Evolutionary conservation across 2,888 invertebrate genomes (phyloP).

Genomic region (Cephus spinipes): DNA sequence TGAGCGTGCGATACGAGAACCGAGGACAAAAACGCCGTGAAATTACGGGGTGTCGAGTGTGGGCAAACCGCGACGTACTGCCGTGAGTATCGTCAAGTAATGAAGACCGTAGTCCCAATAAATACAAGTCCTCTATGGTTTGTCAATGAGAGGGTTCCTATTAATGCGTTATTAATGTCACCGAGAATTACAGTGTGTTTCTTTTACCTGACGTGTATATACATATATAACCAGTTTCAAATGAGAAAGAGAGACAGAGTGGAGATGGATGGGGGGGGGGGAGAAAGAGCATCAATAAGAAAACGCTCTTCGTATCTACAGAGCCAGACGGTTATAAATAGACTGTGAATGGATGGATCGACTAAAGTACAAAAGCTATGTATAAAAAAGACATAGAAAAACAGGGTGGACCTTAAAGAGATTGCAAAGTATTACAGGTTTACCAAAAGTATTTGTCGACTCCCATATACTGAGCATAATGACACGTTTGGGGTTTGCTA

Average conservation of each 20-base stretch:
- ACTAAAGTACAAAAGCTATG: too few relatives aligned
- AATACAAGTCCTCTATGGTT: constrained; percentile 7
- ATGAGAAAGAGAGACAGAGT: constrained; percentile 1
- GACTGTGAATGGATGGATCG: too few relatives aligned
- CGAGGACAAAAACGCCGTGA: constrained; percentile 25
- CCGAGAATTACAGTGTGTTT: constrained; percentile 15
- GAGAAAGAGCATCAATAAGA: not conserved
- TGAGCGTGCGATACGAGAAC: constrained; percentile 12
- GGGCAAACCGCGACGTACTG: constrained; percentile 4
- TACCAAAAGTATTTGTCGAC: too few relatives aligned
- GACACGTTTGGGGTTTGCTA: too few relatives aligned
- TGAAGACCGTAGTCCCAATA: constrained; percentile 1
- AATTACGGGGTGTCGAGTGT: constrained; percentile 24
- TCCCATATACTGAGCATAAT: too few relatives aligned
- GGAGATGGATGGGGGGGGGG: too few relatives aligned
- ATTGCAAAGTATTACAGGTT: too few relatives aligned
- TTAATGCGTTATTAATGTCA: constrained; percentile 23
- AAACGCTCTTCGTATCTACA: too few relatives aligned
- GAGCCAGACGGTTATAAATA: too few relatives aligned
- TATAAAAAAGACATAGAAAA: too few relatives aligned
- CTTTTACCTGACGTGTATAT: not conserved
- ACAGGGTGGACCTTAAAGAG: too few relatives aligned
- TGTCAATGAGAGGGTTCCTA: constrained; percentile 16
- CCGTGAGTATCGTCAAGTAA: not conserved
- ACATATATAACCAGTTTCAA: not conserved